Percentiles rank a stretch among this genome's conserved stretches.
Conservation (phyloP, 2,888 invertebrate species). For the Trilocha varians region DNA sequence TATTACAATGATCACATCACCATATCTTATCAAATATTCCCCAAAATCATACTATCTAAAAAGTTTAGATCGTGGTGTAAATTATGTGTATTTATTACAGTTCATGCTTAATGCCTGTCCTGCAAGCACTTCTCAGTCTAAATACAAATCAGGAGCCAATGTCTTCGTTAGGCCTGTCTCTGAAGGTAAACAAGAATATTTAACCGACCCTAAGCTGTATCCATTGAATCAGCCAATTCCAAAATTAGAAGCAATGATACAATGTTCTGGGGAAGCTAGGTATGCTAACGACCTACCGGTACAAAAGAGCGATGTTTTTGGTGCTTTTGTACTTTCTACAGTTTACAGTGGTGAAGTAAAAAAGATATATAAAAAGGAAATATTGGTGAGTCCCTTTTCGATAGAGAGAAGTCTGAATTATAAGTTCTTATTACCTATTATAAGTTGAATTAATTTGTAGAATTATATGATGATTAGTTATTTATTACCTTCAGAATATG, state of each 20-base stretch:
- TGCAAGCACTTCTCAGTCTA: conserved; percentile 35
- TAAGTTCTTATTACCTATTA: no score
- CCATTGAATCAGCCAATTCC: conserved; percentile 79
- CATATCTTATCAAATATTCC: no score
- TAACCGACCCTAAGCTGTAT: conserved; percentile 75
- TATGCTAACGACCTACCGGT: conserved; percentile 77
- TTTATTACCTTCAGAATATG: conserved; percentile 51
- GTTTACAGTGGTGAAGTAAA: conserved; percentile 72
- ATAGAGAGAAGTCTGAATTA: no score
- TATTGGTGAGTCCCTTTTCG: conserved; percentile 71
- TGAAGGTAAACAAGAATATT: conserved; percentile 72
- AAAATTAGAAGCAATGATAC: conserved; percentile 75
- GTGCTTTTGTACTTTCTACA: conserved; percentile 77
- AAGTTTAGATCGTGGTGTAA: no score
- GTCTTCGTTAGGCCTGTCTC: conserved; percentile 74
- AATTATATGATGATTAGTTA: background rate
- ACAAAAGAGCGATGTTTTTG: conserved; percentile 76
- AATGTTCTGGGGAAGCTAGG: conserved; percentile 78
- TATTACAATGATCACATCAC: no score
- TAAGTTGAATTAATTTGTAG: conserved; percentile 1
- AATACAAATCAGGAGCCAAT: conserved; percentile 64
- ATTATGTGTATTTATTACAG: conserved; percentile 35
- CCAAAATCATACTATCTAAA: no score
- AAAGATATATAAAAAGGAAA: conserved; percentile 71
- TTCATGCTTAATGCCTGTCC: conserved; percentile 71